phyloP scores from a whole-genome alignment of 1,140 invertebrate species.

The Solen grandis region DNA sequence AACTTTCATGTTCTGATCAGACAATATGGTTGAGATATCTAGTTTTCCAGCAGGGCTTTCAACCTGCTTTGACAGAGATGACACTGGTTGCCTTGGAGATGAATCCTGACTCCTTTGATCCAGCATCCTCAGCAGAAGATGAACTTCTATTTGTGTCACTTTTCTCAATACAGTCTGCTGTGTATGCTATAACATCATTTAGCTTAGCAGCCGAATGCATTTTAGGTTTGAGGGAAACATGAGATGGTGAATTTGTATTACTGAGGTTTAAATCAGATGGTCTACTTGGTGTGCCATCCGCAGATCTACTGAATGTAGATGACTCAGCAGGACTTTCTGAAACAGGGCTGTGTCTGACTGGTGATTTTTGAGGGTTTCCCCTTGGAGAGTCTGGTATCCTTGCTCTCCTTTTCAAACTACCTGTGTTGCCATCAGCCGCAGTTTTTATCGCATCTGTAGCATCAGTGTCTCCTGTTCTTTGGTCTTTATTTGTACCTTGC shows the following conservation, averaged over 20 bases:
- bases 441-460: neutral
- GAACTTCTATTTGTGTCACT: conserved; percentile 2
- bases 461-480: neutral
- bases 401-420: conserved; percentile 40
- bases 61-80: neutral
- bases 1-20: conserved; percentile 44
- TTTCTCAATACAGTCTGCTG: conserved; percentile 51
- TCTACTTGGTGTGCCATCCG: conserved; percentile 24
- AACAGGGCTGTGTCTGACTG: conserved; percentile 31
- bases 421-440: neutral
- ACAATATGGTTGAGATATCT: conserved; percentile 27
- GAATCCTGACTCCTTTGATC: neutral
- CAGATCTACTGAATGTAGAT: conserved; percentile 13
- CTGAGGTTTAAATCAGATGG: conserved; percentile 26
- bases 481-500: conserved; percentile 14
- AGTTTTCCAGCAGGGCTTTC: conserved; percentile 6
- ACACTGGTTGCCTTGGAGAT: neutral
- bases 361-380: neutral
- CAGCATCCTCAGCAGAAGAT: neutral
- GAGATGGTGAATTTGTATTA: neutral
- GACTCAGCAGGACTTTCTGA: neutral
- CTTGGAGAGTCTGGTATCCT: conserved; percentile 25
- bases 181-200: conserved; percentile 46
- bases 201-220: conserved; percentile 35
- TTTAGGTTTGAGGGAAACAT: conserved; percentile 9